A percentile compares a stretch with the other conserved stretches of the same genome.
Conservation (phyloP, 2,113 vertebrate species). For the Hippopotamus amphibius region DNA sequence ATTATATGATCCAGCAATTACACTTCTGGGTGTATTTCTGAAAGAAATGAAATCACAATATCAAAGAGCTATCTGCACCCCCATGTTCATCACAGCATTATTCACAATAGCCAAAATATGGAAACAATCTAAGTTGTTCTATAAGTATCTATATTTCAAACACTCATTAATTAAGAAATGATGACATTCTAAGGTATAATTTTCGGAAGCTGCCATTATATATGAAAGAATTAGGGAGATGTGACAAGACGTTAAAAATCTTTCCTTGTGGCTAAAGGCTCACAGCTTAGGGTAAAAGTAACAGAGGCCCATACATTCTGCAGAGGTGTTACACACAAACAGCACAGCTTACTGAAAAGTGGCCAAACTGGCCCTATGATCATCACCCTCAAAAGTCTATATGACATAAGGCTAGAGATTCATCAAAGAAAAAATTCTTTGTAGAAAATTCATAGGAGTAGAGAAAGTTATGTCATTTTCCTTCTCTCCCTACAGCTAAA, state of each 20-base stretch:
- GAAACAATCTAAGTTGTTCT: neutral
- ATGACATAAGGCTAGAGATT: neutral
- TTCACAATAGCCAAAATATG: neutral
- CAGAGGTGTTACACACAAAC: neutral
- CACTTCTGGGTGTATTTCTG: neutral
- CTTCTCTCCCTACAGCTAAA: neutral
- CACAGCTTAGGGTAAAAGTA: neutral
- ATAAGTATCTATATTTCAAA: neutral
- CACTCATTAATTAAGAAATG: neutral
- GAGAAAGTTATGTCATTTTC: constrained; percentile 16
- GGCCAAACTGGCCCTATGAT: neutral
- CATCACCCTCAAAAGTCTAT: neutral
- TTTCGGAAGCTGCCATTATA: neutral
- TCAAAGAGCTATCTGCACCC: neutral
- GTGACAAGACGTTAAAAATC: neutral
- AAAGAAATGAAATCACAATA: neutral
- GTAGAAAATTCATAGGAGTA: neutral
- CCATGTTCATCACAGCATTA: neutral
- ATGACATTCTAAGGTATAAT: neutral
- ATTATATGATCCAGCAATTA: neutral
- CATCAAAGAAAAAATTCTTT: neutral
- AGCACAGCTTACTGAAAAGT: neutral
- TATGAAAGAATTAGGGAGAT: neutral
- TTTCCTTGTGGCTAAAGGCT: neutral
- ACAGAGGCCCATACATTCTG: neutral